Evolutionary conservation across 2,888 invertebrate genomes (phyloP).

Genomic region (Brachypterus glaber): DNA sequence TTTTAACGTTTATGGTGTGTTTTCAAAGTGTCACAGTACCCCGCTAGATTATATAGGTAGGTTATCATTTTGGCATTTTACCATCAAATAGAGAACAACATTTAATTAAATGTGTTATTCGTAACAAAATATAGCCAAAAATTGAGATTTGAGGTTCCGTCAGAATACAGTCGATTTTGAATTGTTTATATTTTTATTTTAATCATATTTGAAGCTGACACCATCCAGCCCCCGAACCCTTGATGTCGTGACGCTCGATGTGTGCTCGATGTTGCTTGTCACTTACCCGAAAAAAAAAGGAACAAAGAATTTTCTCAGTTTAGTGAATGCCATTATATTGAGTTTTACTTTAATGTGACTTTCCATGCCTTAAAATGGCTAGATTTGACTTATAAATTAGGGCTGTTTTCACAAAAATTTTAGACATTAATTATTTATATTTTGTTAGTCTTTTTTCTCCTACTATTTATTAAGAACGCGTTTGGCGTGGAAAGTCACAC

Average conservation of each 20-base stretch:
- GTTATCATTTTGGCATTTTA: too few species aligned
- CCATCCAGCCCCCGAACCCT: slow-evolving; percentile 28
- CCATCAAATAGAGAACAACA: too few species aligned
- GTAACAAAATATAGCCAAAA: too few species aligned
- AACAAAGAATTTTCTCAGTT: slow-evolving; percentile 45
- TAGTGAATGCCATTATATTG: too few species aligned
- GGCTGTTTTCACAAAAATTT: background rate
- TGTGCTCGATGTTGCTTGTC: slow-evolving; percentile 38
- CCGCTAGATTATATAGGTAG: too few species aligned
- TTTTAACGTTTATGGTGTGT: too few species aligned
- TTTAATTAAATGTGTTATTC: too few species aligned
- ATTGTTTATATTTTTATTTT: slow-evolving; percentile 3
- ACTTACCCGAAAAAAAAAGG: slow-evolving; percentile 31
- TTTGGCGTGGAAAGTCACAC: too few species aligned
- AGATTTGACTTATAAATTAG: slow-evolving; percentile 13
- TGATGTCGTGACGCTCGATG: slow-evolving; percentile 39
- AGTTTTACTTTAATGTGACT: too few species aligned
- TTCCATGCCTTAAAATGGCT: slow-evolving; percentile 31
- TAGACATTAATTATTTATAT: background rate
- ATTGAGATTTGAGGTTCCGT: slow-evolving; percentile 8
- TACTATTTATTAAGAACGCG: too few species aligned
- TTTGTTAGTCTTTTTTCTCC: too few species aligned
- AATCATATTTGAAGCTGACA: slow-evolving; percentile 20
- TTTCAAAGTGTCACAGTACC: too few species aligned
- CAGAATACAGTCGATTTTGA: slow-evolving; percentile 3